Base-by-base conservation (phyloP, 1,140 invertebrate species). In the Brachionus koreanus region DNA sequence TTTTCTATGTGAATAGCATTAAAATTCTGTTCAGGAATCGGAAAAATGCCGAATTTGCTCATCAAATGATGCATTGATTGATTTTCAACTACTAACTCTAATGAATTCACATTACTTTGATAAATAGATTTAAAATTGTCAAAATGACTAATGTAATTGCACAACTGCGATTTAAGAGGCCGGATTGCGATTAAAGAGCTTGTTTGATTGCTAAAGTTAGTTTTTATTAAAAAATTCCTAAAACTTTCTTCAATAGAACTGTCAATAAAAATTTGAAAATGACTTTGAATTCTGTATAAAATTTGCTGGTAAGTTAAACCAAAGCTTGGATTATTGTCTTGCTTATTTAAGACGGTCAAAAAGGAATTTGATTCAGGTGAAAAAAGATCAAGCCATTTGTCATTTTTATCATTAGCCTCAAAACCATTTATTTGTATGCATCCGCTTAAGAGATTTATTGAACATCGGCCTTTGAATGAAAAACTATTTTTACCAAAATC, bases 121-220 rank as follows among this genome's bases (percentile, higher is more conserved):
- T 79, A 79, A 9, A 79, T 16, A 12, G 43, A 13, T 39, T 25
- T n/a, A 39, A 63, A 65, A 61, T 79, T 79, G 16, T 79, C 76
- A 61, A 79, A 79, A 57, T 57, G 57, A 43, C 49, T 61, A 61
- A 79, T 79, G 29, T 79, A 79, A 33, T 63, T 65, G 19, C 76
- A 79, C 7, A 65, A 19, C 23, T 61, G 76, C 9, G 76, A 79
- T 33, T 79, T 65, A 0, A 79, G 33, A 13, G 49, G 49, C n/a
- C 76, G 76, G 19, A 79, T 43, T 12, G 16, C 49, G 3, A 74
- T 23, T 16, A 74, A 33, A 3, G 69, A 74, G 12, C 69, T 46
- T 23, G 42, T 25, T 13, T 23, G 4, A 5, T 3, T 43, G 43
- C 43, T 23, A 74, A 74, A 74, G 13, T 74, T 74, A 29, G 19